Evolutionary conservation across 2,888 invertebrate genomes (phyloP), one percentile per base, ranked within the genome.

Genomic region (Cryptophagus acutangulus): DNA sequence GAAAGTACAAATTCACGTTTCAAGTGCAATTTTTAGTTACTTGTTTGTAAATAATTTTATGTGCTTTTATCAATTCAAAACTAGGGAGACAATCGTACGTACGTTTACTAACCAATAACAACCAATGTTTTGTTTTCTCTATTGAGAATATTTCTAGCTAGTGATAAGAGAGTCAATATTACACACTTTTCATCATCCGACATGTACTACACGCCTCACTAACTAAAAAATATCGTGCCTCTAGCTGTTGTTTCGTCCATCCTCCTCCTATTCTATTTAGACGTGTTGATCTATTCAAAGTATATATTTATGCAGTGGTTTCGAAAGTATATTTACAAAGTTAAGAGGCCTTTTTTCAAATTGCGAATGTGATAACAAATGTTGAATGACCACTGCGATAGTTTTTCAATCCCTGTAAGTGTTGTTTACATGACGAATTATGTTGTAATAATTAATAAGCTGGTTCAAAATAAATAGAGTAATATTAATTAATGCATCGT

Each of bases 361-460:
- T 20, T 6, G 24, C 6, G 6, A 20, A 20, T 20, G 24, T 20
- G 24, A 20, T 20, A 20, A n/a, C 6, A 8, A 20, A 20, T 20
- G 24, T n/a, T 20, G 24, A 8, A 20, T 20, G n/a, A n/a, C 24
- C 24, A 20, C 24, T 20, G 24, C 6, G 24, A 6, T 20, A 20
- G n/a, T 20, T n/a, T 20, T 20, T 20, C n/a, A n/a, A 20, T 20
- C 24, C 24, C 24, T 20, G 24, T 20, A 20, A 20, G 6, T 20
- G 24, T 20, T 20, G 24, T 20, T 8, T n/a, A 20, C 24, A 8
- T 20, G 6, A 8, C 6, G 6, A 8, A n/a, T 20, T 20, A 6
- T 20, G 6, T 8, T 20, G 24, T 6, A n/a, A 20, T n/a, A 20
- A 20, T 20, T 20, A 6, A 20, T n/a, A 20, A 20, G n/a, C 24